phyloP scores from a whole-genome alignment of 2,113 vertebrate genomes.

The Chloroceryle aenea region DNA sequence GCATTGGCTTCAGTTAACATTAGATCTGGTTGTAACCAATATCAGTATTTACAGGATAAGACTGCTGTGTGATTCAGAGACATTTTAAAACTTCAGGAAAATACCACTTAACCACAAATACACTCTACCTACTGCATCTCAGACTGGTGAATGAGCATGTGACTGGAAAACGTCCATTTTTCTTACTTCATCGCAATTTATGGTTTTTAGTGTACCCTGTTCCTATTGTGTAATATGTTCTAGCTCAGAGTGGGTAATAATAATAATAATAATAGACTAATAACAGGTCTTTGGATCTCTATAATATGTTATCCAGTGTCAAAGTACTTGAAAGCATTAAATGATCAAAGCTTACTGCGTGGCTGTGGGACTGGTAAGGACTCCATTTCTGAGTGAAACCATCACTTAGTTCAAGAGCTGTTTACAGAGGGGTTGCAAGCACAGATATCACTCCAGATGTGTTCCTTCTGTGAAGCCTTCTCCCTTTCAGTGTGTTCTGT shows the following conservation, averaged over 20 bases:
- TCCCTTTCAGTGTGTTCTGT: neutral
- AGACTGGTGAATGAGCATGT: neutral
- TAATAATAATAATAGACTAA: too few relatives aligned
- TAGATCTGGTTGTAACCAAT: neutral
- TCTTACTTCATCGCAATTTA: neutral
- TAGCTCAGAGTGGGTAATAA: neutral
- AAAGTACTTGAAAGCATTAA: conserved; percentile 2
- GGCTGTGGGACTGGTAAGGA: neutral
- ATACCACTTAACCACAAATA: neutral
- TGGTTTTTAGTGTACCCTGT: neutral
- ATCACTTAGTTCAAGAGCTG: neutral
- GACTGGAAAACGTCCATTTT: neutral
- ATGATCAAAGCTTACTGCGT: neutral
- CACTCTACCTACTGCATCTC: neutral
- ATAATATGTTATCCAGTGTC: neutral
- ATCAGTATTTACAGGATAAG: neutral
- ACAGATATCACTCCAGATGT: conserved; percentile 21
- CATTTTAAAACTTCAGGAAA: neutral
- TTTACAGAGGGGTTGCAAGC: neutral
- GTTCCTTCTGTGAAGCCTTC: neutral
- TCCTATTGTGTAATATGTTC: neutral
- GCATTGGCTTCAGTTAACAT: neutral
- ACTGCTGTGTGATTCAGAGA: neutral
- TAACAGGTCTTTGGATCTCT: neutral
- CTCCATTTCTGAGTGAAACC: neutral